These are phyloP conservation scores for Aphrophora alni DNA, from an alignment of 2,888 invertebrate species.

Conservation along the genomic window DNA sequence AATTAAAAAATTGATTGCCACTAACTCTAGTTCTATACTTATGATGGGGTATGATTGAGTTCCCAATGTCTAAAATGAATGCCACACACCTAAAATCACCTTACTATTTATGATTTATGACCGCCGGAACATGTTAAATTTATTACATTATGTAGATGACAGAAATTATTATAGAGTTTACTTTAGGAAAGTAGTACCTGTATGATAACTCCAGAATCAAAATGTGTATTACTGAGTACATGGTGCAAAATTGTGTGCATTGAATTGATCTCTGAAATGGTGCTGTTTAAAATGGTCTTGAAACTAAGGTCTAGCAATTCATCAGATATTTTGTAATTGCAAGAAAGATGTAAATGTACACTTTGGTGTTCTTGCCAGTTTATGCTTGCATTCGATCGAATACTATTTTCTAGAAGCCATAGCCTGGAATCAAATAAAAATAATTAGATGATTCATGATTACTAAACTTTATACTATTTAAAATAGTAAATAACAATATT, in stretches of 20 bases:
- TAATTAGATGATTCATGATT: too few relatives aligned
- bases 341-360: constrained; percentile 63
- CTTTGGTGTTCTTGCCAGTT: constrained; percentile 68
- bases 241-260: constrained; percentile 64
- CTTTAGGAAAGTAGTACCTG: constrained; percentile 56
- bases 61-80: too few relatives aligned
- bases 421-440: constrained; percentile 56
- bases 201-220: constrained; percentile 62
- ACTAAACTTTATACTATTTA: too few relatives aligned
- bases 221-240: constrained; percentile 59
- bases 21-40: too few relatives aligned
- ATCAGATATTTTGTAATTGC: constrained; percentile 59
- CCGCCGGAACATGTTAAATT: too few relatives aligned
- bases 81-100: too few relatives aligned
- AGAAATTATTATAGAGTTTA: too few relatives aligned
- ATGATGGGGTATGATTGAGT: too few relatives aligned
- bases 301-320: constrained; percentile 58
- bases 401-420: constrained; percentile 60
- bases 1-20: too few relatives aligned
- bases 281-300: constrained; percentile 63
- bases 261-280: constrained; percentile 65
- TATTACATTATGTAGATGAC: too few relatives aligned
- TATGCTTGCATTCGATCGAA: constrained; percentile 62
- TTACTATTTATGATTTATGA: too few relatives aligned
- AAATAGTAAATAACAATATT: too few relatives aligned